Evolutionary conservation across 2,797 vertebrate species (phyloP).

Genomic region (Echiichthys vipera): DNA sequence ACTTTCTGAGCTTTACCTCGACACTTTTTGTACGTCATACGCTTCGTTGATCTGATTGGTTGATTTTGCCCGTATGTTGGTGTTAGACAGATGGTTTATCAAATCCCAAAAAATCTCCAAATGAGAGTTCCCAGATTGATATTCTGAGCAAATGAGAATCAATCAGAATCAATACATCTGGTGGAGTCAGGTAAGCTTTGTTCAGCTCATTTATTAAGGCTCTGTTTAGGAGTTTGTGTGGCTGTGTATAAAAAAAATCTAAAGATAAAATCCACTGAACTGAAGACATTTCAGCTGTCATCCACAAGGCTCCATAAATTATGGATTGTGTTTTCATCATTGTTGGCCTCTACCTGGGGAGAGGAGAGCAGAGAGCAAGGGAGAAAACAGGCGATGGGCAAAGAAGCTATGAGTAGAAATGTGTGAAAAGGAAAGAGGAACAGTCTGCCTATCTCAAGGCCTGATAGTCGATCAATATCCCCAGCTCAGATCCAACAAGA

Average conservation of each 20-base stretch:
- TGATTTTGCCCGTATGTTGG: too few species aligned
- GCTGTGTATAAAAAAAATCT: not conserved
- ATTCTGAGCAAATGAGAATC: too few species aligned
- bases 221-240: slow-evolving; percentile 19
- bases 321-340: slow-evolving; percentile 25
- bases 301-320: slow-evolving; percentile 30
- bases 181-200: too few species aligned
- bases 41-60: too few species aligned
- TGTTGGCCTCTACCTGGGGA: slow-evolving; percentile 17
- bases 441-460: slow-evolving; percentile 55
- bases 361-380: slow-evolving; percentile 8
- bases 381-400: slow-evolving; percentile 32
- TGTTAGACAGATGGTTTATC: too few species aligned
- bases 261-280: slow-evolving; percentile 4
- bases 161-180: too few species aligned
- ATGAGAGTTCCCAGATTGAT: too few species aligned
- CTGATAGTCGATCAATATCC: slow-evolving; percentile 69
- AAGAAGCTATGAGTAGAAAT: slow-evolving; percentile 29
- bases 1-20: too few species aligned
- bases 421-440: slow-evolving; percentile 31
- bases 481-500: slow-evolving; percentile 63
- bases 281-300: slow-evolving; percentile 21
- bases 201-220: slow-evolving; percentile 52
- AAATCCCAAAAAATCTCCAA: too few species aligned
- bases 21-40: too few species aligned